Evolutionary conservation across 2,113 vertebrate species (phyloP).

Genomic region (Antechinus stuartii): DNA sequence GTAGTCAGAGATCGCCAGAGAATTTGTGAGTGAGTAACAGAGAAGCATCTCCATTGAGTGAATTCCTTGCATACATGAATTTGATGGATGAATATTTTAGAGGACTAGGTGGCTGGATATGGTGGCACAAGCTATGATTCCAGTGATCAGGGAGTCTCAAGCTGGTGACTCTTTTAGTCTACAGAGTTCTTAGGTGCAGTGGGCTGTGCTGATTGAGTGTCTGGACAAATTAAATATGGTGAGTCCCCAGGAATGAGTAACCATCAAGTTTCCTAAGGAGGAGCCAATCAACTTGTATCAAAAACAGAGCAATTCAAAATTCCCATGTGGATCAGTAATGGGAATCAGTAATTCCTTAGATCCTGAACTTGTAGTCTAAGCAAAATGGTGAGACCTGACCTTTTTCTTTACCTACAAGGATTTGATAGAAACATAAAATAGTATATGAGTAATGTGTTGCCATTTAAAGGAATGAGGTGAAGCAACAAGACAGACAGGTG

Average conservation of each 20-base stretch:
- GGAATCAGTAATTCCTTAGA: background rate
- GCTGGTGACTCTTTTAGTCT: background rate
- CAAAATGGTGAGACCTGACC: background rate
- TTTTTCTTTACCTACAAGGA: background rate
- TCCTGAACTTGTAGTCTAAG: background rate
- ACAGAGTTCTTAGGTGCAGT: background rate
- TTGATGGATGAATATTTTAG: background rate
- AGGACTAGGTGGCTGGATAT: background rate
- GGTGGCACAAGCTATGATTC: background rate
- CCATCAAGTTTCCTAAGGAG: background rate
- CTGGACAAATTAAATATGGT: background rate
- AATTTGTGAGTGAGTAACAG: background rate
- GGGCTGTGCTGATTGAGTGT: background rate
- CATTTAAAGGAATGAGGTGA: constrained; percentile 6
- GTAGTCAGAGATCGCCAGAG: background rate
- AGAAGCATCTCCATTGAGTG: background rate
- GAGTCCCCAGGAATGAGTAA: background rate
- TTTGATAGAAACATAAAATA: background rate
- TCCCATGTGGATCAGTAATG: background rate
- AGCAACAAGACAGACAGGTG: background rate
- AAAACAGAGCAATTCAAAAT: background rate
- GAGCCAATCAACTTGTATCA: background rate
- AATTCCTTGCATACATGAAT: background rate
- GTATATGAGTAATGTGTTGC: background rate
- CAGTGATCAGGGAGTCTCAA: background rate